Conservation (phyloP, 2,888 invertebrate species). For the Eupithecia subumbrata region DNA sequence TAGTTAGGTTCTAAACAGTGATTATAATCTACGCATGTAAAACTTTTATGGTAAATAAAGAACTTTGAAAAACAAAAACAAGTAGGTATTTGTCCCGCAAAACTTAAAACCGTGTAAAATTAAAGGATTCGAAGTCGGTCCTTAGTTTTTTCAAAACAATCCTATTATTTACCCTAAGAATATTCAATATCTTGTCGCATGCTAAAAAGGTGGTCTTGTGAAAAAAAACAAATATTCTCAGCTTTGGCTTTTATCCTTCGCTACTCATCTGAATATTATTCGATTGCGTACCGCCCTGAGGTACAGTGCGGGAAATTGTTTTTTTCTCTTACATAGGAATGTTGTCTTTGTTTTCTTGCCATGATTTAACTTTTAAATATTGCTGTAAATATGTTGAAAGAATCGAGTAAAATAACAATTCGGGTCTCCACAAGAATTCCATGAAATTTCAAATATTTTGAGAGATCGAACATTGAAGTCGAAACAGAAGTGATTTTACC, state of each 20-base stretch:
- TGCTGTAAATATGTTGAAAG: background rate
- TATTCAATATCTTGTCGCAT: slow-evolving; percentile 24
- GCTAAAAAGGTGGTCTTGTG: slow-evolving; percentile 41
- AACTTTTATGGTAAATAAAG: no score
- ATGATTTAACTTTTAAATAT: slow-evolving; percentile 48
- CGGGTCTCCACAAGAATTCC: slow-evolving; percentile 25
- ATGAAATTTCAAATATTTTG: slow-evolving; percentile 25
- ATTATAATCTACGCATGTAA: no score
- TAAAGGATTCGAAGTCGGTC: no score
- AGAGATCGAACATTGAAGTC: slow-evolving; percentile 52
- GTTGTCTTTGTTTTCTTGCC: slow-evolving; percentile 49
- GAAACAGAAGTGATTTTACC: slow-evolving; percentile 53
- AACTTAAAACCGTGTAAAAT: no score
- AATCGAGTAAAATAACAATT: background rate
- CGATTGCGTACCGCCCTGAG: slow-evolving; percentile 57
- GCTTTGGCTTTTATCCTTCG: slow-evolving; percentile 59
- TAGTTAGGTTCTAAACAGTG: no score
- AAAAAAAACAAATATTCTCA: slow-evolving; percentile 49
- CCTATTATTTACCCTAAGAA: background rate
- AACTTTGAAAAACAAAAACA: no score
- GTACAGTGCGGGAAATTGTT: slow-evolving; percentile 57
- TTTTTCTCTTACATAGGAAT: slow-evolving; percentile 44
- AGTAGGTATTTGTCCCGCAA: no score
- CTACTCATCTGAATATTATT: slow-evolving; percentile 67
- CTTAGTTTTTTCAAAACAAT: no score